Percentiles rank a stretch among this genome's conserved stretches.
phyloP scores from a whole-genome alignment of 2,113 vertebrate species.

The Rhodinocichla rosea region DNA sequence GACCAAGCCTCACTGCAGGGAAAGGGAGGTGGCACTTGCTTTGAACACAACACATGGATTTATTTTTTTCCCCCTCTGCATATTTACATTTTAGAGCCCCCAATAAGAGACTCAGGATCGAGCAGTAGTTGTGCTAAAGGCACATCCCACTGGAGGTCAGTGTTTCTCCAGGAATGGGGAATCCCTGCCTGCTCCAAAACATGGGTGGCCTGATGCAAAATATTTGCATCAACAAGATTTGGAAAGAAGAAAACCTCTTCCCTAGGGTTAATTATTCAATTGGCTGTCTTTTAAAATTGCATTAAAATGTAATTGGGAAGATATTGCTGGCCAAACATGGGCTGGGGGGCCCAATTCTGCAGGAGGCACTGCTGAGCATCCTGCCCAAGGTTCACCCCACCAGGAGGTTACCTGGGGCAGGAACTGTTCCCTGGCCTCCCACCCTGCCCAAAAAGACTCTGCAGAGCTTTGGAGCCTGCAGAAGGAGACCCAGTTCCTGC shows the following conservation, averaged over 20 bases:
- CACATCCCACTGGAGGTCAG: slow-evolving; percentile 45
- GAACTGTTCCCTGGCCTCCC: not conserved
- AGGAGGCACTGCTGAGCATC: not conserved
- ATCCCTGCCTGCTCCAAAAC: not conserved
- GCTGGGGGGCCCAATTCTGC: not conserved
- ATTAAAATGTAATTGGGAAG: slow-evolving; percentile 1
- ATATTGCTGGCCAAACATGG: not conserved
- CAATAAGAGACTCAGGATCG: accelerated
- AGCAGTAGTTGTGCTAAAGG: not conserved
- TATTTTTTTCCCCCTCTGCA: accelerated
- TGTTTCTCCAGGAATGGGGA: slow-evolving; percentile 18
- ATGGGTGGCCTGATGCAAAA: slow-evolving; percentile 22
- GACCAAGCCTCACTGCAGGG: not conserved
- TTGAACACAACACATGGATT: not conserved
- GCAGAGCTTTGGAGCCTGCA: not conserved
- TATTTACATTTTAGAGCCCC: not conserved
- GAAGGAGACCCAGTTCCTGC: not conserved
- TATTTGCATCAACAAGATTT: not conserved
- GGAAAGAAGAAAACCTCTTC: slow-evolving; percentile 11
- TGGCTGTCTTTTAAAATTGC: slow-evolving; percentile 13
- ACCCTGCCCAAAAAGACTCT: not conserved
- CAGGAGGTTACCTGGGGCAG: not conserved
- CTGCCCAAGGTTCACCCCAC: accelerated
- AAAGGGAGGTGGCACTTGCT: not conserved
- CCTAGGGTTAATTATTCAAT: slow-evolving; percentile 45